phyloP scores from a whole-genome alignment of 2,888 invertebrate genomes.

The Caenorhabditis auriculariae region DNA sequence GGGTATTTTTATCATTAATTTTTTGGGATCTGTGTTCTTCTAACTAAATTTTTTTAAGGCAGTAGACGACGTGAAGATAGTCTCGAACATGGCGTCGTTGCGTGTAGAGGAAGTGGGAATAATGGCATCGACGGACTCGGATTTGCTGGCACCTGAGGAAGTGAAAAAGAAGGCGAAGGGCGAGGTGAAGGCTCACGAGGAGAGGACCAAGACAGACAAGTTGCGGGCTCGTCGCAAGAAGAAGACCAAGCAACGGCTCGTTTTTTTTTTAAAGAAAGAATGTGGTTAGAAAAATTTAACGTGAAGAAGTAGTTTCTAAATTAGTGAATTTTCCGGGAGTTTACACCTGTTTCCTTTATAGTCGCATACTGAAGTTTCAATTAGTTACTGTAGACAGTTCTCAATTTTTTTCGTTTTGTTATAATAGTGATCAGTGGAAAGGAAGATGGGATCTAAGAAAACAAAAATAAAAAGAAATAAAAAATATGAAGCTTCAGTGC shows the following conservation, averaged over 20 bases:
- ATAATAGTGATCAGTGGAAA: too few species aligned
- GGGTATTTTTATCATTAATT: too few species aligned
- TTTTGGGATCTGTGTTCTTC: too few species aligned
- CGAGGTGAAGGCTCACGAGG: slow-evolving; percentile 71
- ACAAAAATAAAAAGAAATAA: background rate
- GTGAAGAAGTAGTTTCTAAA: background rate
- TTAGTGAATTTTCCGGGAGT: too few species aligned
- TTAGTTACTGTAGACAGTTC: too few species aligned
- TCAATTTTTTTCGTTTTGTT: too few species aligned
- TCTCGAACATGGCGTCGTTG: slow-evolving; percentile 86
- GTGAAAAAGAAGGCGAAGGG: slow-evolving; percentile 51
- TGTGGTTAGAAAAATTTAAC: background rate
- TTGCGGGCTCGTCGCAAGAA: slow-evolving; percentile 84
- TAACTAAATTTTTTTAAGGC: slow-evolving; percentile 6
- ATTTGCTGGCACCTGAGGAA: slow-evolving; percentile 58
- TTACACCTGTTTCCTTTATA: too few species aligned
- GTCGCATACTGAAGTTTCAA: too few species aligned
- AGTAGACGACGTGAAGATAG: slow-evolving; percentile 84
- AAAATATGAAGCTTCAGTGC: slow-evolving; percentile 15
- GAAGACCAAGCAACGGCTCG: slow-evolving; percentile 76
- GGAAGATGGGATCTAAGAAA: background rate
- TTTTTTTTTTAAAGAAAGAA: slow-evolving; percentile 2
- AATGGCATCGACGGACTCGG: slow-evolving; percentile 68
- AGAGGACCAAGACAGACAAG: slow-evolving; percentile 82
- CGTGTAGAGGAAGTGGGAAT: slow-evolving; percentile 94